Evolutionary conservation across 1,140 invertebrate genomes (phyloP), one percentile per base, ranked within the genome.

Genomic region (Drosophila erecta): DNA sequence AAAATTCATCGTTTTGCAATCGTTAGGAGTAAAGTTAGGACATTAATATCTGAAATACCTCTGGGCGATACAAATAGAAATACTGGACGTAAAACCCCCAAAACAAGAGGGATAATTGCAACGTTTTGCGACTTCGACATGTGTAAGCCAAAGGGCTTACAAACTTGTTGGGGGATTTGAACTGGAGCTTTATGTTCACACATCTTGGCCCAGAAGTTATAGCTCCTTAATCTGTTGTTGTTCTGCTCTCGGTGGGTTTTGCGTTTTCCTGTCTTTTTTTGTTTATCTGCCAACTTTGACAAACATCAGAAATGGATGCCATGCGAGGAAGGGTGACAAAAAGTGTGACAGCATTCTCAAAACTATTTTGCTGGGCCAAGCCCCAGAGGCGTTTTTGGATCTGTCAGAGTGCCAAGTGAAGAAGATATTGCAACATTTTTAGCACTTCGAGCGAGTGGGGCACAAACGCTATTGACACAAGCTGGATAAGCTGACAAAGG

Each of bases 381-480:
- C 65, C 46, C 54, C 55, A 43, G 38, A 55, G 73, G 71, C 54
- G 35, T n/a, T 54, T 17, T 76, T 41, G 37, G n/a, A 56, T 70
- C 62, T 61, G 64, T 38, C 54, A 38, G 54, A 65, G 54, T 58
- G 61, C 33, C 35, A 60, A 57, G 55, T 64, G 33, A 56, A 69
- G 62, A 66, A 66, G 64, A 67, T 70, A 70, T 70, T 70, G 64
- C 67, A 37, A 70, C 33, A 70, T 57, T 56, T 56, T 56, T 70
- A 50, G 67, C 67, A 70, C 59, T 62, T 17, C 33, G 30, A 64
- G 7, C 61, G 41, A 64, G 35, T 20, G 35, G 15, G 22, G 61
- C 62, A 65, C 66, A 69, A 75, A 66, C 60, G 47, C 58, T 66
- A 75, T 76, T 75, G 73, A 76, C 73, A 75, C 60, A 44, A 70